Percentiles rank a stretch among this genome's conserved stretches.
phyloP scores from a whole-genome alignment of 2,888 invertebrate genomes.

The Eupithecia vulgata region DNA sequence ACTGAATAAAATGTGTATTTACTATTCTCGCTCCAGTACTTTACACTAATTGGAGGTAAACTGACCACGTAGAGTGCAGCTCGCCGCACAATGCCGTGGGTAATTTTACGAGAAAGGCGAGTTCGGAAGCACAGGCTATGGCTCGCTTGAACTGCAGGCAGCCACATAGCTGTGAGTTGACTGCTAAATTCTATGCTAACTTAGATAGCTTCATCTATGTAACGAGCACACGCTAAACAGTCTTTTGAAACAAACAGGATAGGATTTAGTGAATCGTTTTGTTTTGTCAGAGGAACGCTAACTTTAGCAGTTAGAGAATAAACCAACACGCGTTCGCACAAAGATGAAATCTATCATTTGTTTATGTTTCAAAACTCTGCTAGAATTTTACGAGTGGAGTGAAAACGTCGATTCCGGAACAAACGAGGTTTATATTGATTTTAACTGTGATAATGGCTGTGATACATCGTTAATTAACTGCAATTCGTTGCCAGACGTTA shows the following conservation, averaged over 20 bases:
- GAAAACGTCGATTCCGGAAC: conserved; percentile 12
- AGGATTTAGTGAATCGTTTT: conserved; percentile 12
- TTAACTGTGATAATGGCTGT: conserved; percentile 21
- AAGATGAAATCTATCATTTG: not conserved
- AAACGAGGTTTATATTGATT: conserved; percentile 15
- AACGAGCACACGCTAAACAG: not conserved
- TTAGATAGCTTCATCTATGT: not conserved
- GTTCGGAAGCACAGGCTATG: conserved; percentile 54
- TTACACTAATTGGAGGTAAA: conserved; percentile 69
- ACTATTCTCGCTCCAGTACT: conserved; percentile 61
- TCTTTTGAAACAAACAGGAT: conserved; percentile 5
- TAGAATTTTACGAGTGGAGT: not conserved
- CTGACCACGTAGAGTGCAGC: conserved; percentile 65
- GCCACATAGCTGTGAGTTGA: conserved; percentile 38
- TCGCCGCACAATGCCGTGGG: conserved; percentile 72
- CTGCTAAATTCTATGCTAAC: conserved; percentile 36
- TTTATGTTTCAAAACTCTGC: conserved; percentile 2
- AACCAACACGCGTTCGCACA: conserved; percentile 4
- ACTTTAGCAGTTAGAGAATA: conserved; percentile 13
- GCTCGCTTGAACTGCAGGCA: conserved; percentile 43
- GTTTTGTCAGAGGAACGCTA: conserved; percentile 4
- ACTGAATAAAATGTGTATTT: conserved; percentile 55
- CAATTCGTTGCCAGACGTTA: conserved; percentile 36
- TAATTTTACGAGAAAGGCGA: conserved; percentile 74
- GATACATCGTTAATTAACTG: conserved; percentile 38